Evolutionary conservation across 1,140 invertebrate species (phyloP).

Genomic region (Pollicipes pollicipes): DNA sequence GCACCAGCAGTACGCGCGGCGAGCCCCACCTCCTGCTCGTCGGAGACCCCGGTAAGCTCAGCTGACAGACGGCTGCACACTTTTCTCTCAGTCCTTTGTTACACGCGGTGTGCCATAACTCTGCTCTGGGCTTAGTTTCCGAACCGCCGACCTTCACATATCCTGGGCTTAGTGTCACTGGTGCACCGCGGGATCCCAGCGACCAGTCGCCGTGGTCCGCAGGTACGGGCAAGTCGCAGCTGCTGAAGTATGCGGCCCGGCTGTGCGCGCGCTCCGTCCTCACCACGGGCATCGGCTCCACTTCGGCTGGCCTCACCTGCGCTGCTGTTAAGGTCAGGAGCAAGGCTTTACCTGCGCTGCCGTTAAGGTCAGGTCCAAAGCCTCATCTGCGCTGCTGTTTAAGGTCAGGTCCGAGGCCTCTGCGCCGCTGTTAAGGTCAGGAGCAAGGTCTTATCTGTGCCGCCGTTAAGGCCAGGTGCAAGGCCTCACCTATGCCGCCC

Average conservation of each 20-base stretch:
- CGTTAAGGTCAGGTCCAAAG: no score
- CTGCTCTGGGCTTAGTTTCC: no score
- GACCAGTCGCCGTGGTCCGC: constrained; percentile 7
- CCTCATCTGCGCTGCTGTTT: not conserved
- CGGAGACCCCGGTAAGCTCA: constrained; percentile 59
- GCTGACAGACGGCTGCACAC: not conserved
- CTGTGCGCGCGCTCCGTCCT: constrained; percentile 57
- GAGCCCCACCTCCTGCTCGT: constrained; percentile 72
- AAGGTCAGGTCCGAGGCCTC: no score
- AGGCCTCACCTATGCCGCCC: no score
- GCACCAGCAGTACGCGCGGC: constrained; percentile 42
- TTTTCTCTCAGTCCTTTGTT: no score
- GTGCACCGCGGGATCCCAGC: no score
- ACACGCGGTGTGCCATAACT: no score
- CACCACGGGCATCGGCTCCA: constrained; percentile 68
- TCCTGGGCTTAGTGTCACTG: no score
- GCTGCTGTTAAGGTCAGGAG: constrained; percentile 52
- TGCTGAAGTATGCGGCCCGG: constrained; percentile 56
- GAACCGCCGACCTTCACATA: no score
- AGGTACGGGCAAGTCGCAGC: constrained; percentile 68
- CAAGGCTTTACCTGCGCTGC: not conserved
- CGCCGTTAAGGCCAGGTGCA: no score
- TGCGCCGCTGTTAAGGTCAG: no score
- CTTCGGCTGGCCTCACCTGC: constrained; percentile 72
- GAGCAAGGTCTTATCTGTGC: no score